Conservation (phyloP, 1,140 invertebrate species). For the Drosophila tsacasi region DNA sequence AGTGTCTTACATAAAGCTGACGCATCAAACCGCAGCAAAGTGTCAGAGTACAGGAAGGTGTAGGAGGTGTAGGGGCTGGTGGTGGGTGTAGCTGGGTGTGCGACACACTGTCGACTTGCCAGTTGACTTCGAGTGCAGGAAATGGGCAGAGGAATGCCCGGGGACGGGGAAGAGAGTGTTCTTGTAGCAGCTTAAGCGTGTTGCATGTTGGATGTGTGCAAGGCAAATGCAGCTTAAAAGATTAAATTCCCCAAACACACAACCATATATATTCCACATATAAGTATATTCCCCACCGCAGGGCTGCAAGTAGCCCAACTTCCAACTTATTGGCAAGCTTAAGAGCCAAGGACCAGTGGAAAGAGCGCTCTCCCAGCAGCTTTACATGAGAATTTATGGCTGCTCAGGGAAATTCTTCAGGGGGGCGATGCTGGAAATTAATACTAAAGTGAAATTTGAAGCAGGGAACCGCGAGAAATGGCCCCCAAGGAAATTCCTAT, state of each 20-base stretch:
- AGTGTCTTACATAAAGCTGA: slow-evolving; percentile 79
- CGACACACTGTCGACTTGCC: slow-evolving; percentile 64
- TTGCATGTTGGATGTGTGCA: slow-evolving; percentile 71
- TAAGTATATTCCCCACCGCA: slow-evolving; percentile 52
- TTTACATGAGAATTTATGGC: slow-evolving; percentile 28
- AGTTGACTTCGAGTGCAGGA: slow-evolving; percentile 68
- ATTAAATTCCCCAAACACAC: slow-evolving; percentile 60
- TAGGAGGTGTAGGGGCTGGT: neutral
- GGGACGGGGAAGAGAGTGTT: slow-evolving; percentile 37
- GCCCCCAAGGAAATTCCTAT: neutral
- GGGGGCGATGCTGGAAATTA: slow-evolving; percentile 20
- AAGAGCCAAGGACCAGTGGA: slow-evolving; percentile 18
- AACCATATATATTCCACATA: slow-evolving; percentile 20
- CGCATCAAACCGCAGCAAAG: slow-evolving; percentile 68
- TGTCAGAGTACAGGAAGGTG: slow-evolving; percentile 31
- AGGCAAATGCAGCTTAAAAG: slow-evolving; percentile 81
- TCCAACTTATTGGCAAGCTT: slow-evolving; percentile 70
- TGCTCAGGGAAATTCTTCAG: slow-evolving; percentile 18
- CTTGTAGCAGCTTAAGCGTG: slow-evolving; percentile 79
- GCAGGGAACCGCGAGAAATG: slow-evolving; percentile 7
- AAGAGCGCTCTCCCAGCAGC: slow-evolving; percentile 10
- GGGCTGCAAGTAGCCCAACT: slow-evolving; percentile 69
- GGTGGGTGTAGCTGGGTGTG: slow-evolving; percentile 6
- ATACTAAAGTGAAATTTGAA: slow-evolving; percentile 30
- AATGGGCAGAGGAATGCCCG: slow-evolving; percentile 42